phyloP scores from a whole-genome alignment of 2,797 vertebrate species.

The Lithobates pipiens region DNA sequence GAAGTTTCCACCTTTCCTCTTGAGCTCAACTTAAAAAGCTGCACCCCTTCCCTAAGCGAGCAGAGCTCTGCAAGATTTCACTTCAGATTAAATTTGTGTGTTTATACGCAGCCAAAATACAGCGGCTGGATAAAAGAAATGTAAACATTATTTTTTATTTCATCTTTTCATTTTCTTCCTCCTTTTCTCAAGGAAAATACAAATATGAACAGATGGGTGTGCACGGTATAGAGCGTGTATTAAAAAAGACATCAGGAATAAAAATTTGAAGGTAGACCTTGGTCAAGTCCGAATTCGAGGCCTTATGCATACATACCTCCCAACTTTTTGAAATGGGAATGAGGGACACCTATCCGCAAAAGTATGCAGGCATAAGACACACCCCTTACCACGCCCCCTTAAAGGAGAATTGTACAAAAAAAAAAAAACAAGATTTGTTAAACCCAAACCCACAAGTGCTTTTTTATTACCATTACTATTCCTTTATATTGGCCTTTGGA shows the following conservation, averaged over 20 bases:
- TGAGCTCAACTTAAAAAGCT: constrained; percentile 16
- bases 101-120: constrained; percentile 19
- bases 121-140: neutral
- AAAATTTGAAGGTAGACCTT: neutral
- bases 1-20: constrained; percentile 54
- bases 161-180: neutral
- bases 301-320: no score
- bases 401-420: no score
- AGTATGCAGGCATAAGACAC: no score
- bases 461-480: no score
- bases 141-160: neutral
- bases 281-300: no score
- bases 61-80: neutral
- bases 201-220: constrained; percentile 6
- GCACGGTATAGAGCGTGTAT: neutral
- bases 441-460: no score
- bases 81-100: constrained; percentile 16
- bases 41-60: constrained; percentile 28
- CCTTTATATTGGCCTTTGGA: no score
- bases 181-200: neutral
- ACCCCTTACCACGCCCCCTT: no score
- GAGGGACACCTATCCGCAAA: no score
- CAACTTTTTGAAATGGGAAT: no score
- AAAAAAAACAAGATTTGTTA: no score
- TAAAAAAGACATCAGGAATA: neutral